Conservation (phyloP, 2,113 vertebrate species). For the Tautogolabrus adspersus region DNA sequence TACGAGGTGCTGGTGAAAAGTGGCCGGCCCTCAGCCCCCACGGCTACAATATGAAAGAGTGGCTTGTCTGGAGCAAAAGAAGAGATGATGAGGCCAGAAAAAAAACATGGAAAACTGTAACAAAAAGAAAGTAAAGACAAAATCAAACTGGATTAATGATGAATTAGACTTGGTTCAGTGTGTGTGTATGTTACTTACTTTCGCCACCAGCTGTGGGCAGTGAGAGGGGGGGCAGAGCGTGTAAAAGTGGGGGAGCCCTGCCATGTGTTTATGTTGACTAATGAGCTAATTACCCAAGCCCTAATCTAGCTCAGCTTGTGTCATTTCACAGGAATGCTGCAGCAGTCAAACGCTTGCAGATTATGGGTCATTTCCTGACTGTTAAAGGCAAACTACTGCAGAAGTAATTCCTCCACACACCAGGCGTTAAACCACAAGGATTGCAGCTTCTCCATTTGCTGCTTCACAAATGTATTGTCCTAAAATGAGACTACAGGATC, state of each 20-base stretch:
- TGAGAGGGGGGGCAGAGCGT: constrained; percentile 55
- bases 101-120: constrained; percentile 42
- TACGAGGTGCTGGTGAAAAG: constrained; percentile 82
- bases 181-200: constrained; percentile 46
- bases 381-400: constrained; percentile 76
- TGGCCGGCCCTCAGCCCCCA: constrained; percentile 83
- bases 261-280: constrained; percentile 84
- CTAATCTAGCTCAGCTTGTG: constrained; percentile 79
- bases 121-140: constrained; percentile 49
- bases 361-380: constrained; percentile 85
- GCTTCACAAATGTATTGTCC: constrained; percentile 42
- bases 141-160: constrained; percentile 61
- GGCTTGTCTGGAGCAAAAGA: constrained; percentile 83
- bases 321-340: constrained; percentile 86
- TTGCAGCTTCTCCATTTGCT: constrained; percentile 72
- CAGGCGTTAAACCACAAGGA: constrained; percentile 71
- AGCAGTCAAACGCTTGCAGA: constrained; percentile 81
- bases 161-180: constrained; percentile 49
- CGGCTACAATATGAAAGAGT: constrained; percentile 87
- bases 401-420: constrained; percentile 74
- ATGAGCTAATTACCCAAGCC: constrained; percentile 83
- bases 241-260: constrained; percentile 63
- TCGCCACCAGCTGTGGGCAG: constrained; percentile 77
- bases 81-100: constrained; percentile 56
- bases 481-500: constrained; percentile 30